Evolutionary conservation across 2,113 vertebrate species (phyloP).

Genomic region (Engraulis encrasicolus): DNA sequence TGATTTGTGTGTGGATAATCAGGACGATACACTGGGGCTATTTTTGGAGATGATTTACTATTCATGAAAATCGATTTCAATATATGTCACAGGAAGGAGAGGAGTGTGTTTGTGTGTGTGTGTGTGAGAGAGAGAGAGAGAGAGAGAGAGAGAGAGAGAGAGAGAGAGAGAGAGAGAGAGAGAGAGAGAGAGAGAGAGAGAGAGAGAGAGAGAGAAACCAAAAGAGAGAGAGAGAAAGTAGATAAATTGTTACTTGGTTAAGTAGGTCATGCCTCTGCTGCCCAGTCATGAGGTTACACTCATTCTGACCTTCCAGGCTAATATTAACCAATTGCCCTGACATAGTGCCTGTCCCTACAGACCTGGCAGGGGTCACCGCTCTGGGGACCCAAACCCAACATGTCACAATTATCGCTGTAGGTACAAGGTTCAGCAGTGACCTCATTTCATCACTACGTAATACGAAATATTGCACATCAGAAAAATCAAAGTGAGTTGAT

Average conservation of each 20-base stretch:
- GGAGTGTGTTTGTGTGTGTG: neutral
- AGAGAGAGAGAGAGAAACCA: no score
- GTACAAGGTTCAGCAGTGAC: neutral
- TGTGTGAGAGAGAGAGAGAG: conserved; percentile 36
- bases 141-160: no score
- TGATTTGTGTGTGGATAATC: neutral
- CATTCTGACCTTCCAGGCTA: neutral
- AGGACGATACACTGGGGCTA: neutral
- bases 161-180: no score
- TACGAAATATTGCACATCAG: no score
- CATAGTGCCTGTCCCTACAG: neutral
- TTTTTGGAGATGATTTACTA: neutral
- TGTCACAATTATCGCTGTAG: neutral
- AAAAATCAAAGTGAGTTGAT: no score
- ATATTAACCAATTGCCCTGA: neutral
- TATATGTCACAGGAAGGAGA: neutral
- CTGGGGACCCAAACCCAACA: neutral
- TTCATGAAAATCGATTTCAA: neutral
- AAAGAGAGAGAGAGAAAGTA: no score
- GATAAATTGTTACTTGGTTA: conserved; percentile 60
- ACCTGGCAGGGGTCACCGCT: neutral
- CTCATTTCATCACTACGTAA: neutral
- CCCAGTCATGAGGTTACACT: neutral
- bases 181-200: no score
- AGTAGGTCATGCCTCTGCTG: conserved; percentile 33